Conservation (phyloP, 2,113 vertebrate genomes). For the Trematomus loennbergii region DNA sequence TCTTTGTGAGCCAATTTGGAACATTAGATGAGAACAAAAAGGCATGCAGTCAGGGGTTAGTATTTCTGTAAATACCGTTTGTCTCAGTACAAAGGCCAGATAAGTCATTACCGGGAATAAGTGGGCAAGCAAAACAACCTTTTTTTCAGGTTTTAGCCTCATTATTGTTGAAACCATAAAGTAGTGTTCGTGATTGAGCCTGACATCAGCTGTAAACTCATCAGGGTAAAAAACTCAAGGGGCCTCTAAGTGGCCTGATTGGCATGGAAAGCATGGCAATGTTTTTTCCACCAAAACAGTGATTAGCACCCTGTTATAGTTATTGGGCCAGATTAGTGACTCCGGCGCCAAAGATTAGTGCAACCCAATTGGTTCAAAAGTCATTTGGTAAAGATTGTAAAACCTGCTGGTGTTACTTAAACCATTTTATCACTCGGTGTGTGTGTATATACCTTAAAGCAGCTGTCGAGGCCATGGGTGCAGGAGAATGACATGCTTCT, state of each 20-base stretch:
- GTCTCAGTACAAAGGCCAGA: constrained; percentile 14
- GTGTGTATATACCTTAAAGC: background rate
- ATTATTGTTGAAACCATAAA: constrained; percentile 53
- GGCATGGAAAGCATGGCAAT: constrained; percentile 50
- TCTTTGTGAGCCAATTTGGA: constrained; percentile 12
- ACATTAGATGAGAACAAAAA: constrained; percentile 12
- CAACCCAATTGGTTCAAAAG: constrained; percentile 24
- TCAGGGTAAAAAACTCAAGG: constrained; percentile 29
- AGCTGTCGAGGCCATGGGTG: background rate
- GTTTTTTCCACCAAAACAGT: constrained; percentile 45
- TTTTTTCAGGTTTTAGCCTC: constrained; percentile 46
- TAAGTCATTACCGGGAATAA: constrained; percentile 21
- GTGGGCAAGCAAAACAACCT: background rate
- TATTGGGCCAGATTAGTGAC: constrained; percentile 58
- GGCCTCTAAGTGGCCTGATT: constrained; percentile 65
- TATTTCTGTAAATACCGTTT: constrained; percentile 18
- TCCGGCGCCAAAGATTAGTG: constrained; percentile 57
- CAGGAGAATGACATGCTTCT: constrained; percentile 39
- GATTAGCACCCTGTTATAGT: constrained; percentile 63
- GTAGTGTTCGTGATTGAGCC: constrained; percentile 48
- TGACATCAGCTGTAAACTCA: constrained; percentile 67
- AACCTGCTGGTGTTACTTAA: constrained; percentile 24
- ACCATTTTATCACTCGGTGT: constrained; percentile 4
- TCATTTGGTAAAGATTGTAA: constrained; percentile 24
- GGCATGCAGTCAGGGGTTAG: constrained; percentile 5